Evolutionary conservation across 1,140 invertebrate species (phyloP).

Genomic region (Calephelis nemesis): DNA sequence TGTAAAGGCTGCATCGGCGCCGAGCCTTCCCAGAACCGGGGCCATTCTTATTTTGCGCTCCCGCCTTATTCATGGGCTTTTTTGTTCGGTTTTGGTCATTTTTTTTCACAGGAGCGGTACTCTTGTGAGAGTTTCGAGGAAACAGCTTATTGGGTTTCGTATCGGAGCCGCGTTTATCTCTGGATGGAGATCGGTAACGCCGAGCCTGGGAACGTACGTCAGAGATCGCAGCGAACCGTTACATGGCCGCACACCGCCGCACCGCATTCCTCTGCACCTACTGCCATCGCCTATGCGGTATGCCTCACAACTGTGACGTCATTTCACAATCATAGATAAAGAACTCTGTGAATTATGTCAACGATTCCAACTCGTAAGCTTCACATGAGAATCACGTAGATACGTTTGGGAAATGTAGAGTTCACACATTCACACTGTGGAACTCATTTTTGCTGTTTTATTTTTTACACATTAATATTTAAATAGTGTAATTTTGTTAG

Average conservation of each 20-base stretch:
- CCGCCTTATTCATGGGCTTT: slow-evolving; percentile 72
- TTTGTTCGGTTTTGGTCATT: slow-evolving; percentile 68
- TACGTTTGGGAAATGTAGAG: slow-evolving; percentile 4
- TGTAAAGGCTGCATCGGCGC: slow-evolving; percentile 75
- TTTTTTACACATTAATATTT: slow-evolving; percentile 6
- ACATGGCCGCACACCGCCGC: slow-evolving; percentile 36
- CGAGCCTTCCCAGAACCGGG: slow-evolving; percentile 73
- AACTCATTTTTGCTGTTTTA: neutral
- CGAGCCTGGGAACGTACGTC: slow-evolving; percentile 51
- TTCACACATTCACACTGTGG: slow-evolving; percentile 10
- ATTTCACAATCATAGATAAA: slow-evolving; percentile 34
- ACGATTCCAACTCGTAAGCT: slow-evolving; percentile 11
- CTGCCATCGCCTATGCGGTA: slow-evolving; percentile 29
- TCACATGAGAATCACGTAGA: slow-evolving; percentile 13
- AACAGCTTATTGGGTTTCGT: slow-evolving; percentile 76
- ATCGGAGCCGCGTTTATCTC: slow-evolving; percentile 67
- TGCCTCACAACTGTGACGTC: slow-evolving; percentile 36
- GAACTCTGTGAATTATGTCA: slow-evolving; percentile 22
- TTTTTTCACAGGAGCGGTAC: slow-evolving; percentile 71
- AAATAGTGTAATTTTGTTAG: slow-evolving; percentile 10
- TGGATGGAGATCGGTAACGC: slow-evolving; percentile 49
- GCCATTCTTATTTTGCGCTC: slow-evolving; percentile 76
- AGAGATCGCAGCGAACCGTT: slow-evolving; percentile 47
- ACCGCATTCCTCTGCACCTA: slow-evolving; percentile 45
- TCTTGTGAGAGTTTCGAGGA: slow-evolving; percentile 71